A percentile compares a stretch with the other conserved stretches of the same genome.
phyloP scores from a whole-genome alignment of 1,140 invertebrate genomes.

The Centruroides vittatus region DNA sequence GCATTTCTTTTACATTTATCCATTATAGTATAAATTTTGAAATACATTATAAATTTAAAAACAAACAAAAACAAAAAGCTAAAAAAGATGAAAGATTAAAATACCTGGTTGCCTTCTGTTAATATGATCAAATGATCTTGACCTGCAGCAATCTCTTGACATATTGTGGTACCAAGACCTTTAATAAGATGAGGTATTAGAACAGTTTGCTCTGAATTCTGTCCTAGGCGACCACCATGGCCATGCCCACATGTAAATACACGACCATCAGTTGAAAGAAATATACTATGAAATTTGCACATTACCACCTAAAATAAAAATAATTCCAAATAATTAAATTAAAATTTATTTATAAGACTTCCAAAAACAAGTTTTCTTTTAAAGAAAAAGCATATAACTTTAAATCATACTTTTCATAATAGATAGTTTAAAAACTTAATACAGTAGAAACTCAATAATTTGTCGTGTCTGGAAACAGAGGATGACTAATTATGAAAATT shows the following conservation, averaged over 20 bases:
- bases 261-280: conserved; percentile 38
- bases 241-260: conserved; percentile 57
- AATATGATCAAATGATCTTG: conserved; percentile 51
- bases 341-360: too few species aligned
- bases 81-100: conserved; percentile 2
- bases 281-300: conserved; percentile 55
- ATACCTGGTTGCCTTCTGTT: conserved; percentile 37
- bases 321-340: too few species aligned
- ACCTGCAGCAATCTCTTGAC: conserved; percentile 30
- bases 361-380: too few species aligned
- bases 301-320: conserved; percentile 35
- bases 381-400: too few species aligned
- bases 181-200: conserved; percentile 39
- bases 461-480: too few species aligned
- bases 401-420: too few species aligned
- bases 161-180: conserved; percentile 23
- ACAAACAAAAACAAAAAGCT: background rate
- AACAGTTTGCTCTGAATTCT: conserved; percentile 40
- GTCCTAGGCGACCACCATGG: conserved; percentile 50
- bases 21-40: too few species aligned
- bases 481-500: too few species aligned
- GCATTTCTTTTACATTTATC: too few species aligned
- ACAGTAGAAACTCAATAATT: too few species aligned
- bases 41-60: too few species aligned
- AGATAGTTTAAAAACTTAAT: too few species aligned